Evolutionary conservation across 2,888 invertebrate species (phyloP).

Genomic region (Diarsia dahlii): DNA sequence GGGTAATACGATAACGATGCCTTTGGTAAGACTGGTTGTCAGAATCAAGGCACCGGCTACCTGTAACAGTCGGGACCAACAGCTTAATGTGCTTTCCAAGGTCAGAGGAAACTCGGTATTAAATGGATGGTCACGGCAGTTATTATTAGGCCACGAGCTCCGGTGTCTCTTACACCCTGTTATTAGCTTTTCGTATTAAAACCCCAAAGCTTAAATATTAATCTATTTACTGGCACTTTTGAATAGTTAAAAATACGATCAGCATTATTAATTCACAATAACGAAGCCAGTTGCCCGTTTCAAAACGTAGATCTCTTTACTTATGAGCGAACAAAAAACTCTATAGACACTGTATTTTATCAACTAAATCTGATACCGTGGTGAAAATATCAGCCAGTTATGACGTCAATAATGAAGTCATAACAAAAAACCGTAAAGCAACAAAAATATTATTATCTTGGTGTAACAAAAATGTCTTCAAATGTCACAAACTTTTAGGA

Average conservation of each 20-base stretch:
- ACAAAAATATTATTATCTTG: constrained; percentile 11
- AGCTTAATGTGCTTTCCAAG: too few relatives aligned
- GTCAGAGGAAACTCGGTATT: too few relatives aligned
- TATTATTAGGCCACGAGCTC: too few relatives aligned
- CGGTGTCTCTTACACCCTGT: too few relatives aligned
- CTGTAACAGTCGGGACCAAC: too few relatives aligned
- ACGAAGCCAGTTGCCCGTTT: neutral
- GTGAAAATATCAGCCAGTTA: neutral
- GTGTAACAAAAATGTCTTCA: constrained; percentile 16
- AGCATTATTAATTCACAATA: neutral
- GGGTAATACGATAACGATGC: too few relatives aligned
- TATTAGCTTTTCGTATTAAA: too few relatives aligned
- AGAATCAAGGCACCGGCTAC: too few relatives aligned
- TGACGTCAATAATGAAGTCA: neutral
- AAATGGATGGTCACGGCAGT: too few relatives aligned
- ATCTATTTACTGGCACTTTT: too few relatives aligned
- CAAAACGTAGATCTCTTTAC: neutral
- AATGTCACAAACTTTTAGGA: constrained; percentile 12
- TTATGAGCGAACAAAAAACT: neutral
- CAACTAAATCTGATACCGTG: neutral
- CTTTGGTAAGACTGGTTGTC: too few relatives aligned
- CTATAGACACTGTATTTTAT: neutral
- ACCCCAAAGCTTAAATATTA: too few relatives aligned
- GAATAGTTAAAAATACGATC: neutral
- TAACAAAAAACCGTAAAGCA: constrained; percentile 27